A percentile compares a stretch with the other conserved stretches of the same genome.
Conservation (phyloP, 2,797 vertebrate species). For the Urosaurus nigricauda region DNA sequence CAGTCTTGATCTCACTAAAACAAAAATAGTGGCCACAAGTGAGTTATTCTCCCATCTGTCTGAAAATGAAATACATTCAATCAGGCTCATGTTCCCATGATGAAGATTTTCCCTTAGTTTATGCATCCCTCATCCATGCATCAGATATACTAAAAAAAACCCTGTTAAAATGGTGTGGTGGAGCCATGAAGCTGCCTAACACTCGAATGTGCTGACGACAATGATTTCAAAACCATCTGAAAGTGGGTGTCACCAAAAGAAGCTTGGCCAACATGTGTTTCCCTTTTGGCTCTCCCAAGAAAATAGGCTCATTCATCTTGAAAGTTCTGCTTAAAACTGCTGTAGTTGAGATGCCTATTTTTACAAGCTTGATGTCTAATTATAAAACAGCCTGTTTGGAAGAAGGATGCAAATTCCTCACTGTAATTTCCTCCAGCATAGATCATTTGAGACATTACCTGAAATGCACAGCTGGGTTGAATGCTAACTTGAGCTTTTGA, state of each 20-base stretch:
- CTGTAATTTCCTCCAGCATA: conserved; percentile 28
- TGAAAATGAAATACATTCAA: accelerated
- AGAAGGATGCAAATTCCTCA: conserved; percentile 45
- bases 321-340: conserved; percentile 14
- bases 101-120: conserved; percentile 29
- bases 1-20: not conserved
- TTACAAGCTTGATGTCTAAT: conserved; percentile 34
- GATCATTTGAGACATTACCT: not conserved
- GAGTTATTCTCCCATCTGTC: not conserved
- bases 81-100: not conserved
- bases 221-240: conserved; percentile 59
- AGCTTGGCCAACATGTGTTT: conserved; percentile 62
- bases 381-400: not conserved
- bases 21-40: not conserved
- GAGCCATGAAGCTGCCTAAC: conserved; percentile 28
- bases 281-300: conserved; percentile 42
- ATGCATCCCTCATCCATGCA: not conserved
- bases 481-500: conserved; percentile 39
- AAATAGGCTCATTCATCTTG: conserved; percentile 42
- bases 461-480: not conserved
- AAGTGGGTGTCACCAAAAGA: conserved; percentile 38
- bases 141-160: not conserved
- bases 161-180: not conserved
- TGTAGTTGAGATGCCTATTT: conserved; percentile 14
- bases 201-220: conserved; percentile 43